These are phyloP conservation scores for Phylloscopus trochiloides DNA, from an alignment of 2,113 vertebrate species.

Conservation along the genomic window DNA sequence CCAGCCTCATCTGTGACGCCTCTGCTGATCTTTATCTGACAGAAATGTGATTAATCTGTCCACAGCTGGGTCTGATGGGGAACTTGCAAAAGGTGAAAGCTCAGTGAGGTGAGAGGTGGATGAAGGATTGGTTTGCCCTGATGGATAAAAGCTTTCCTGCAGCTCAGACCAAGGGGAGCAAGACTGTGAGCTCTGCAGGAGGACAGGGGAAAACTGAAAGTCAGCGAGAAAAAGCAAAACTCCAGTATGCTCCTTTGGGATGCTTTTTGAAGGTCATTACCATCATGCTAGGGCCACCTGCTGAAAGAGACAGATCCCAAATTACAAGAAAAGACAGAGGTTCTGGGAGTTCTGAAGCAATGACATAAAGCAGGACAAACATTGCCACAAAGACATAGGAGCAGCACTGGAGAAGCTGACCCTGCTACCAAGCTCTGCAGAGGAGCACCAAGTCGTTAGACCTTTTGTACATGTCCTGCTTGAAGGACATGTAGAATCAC, in stretches of 20 bases:
- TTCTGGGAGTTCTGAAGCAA: neutral
- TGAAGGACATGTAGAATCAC: neutral
- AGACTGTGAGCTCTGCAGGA: neutral
- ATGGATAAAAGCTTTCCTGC: neutral
- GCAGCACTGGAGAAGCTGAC: neutral
- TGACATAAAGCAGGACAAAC: neutral
- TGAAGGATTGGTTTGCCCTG: neutral
- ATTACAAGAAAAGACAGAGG: neutral
- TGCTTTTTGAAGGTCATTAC: neutral
- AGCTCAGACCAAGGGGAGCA: neutral
- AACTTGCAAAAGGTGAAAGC: neutral
- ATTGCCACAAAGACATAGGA: neutral
- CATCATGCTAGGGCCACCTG: neutral
- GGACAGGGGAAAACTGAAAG: neutral
- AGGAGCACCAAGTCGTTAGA: neutral
- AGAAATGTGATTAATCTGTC: neutral
- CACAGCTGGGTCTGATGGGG: neutral
- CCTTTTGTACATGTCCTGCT: neutral
- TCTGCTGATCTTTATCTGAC: constrained; percentile 32
- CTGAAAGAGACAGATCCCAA: neutral
- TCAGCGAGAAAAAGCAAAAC: neutral
- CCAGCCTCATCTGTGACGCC: neutral
- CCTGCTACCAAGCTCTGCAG: neutral
- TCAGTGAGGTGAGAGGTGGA: neutral
- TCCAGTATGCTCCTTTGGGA: neutral